phyloP scores from a whole-genome alignment of 2,888 invertebrate species.

The Ochropleura leucogaster region DNA sequence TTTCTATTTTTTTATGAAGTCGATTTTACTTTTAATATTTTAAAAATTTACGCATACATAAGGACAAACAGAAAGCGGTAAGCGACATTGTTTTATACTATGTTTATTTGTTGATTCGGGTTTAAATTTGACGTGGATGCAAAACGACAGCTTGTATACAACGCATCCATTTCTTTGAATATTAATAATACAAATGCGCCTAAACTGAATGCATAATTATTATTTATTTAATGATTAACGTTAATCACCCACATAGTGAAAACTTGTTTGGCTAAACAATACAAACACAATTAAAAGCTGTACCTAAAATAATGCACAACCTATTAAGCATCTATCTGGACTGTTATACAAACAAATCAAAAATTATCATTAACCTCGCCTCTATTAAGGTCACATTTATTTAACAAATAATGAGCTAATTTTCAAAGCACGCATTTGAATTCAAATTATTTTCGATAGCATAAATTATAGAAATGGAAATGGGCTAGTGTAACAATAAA shows the following conservation, averaged over 20 bases:
- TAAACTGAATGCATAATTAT: neutral
- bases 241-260: neutral
- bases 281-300: slow-evolving; percentile 8
- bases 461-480: slow-evolving; percentile 53
- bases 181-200: neutral
- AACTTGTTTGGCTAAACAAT: slow-evolving; percentile 4
- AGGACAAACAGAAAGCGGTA: too few species aligned
- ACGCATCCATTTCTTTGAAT: neutral
- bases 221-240: neutral
- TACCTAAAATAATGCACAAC: neutral
- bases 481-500: slow-evolving; percentile 48
- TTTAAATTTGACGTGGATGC: too few species aligned
- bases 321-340: neutral
- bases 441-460: slow-evolving; percentile 51
- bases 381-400: slow-evolving; percentile 26
- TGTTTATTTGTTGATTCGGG: too few species aligned
- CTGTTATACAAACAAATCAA: slow-evolving; percentile 13
- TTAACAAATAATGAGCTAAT: slow-evolving; percentile 41
- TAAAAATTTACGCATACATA: too few species aligned
- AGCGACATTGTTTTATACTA: too few species aligned
- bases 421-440: slow-evolving; percentile 43
- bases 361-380: slow-evolving; percentile 28
- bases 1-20: too few species aligned
- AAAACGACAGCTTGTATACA: too few species aligned
- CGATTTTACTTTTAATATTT: too few species aligned